Percentiles rank a stretch among this genome's conserved stretches.
Evolutionary conservation across 2,888 invertebrate species (phyloP).

Genomic region (Plebejus melissa): DNA sequence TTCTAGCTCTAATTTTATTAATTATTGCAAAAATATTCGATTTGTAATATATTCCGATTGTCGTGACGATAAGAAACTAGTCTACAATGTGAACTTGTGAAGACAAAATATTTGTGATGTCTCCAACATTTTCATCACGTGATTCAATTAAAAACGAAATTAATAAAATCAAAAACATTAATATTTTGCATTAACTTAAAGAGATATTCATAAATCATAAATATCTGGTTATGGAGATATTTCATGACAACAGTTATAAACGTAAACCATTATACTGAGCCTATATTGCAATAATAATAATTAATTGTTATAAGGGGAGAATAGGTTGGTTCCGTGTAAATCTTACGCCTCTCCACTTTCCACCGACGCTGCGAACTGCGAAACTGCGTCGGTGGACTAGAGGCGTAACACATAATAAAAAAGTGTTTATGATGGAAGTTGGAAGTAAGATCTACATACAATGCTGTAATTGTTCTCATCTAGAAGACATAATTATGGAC

Average conservation of each 20-base stretch:
- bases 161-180: no score
- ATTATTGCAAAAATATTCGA: conserved; percentile 20
- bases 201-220: no score
- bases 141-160: neutral
- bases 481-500: neutral
- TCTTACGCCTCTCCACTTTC: neutral
- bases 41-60: conserved; percentile 10
- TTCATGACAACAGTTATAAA: neutral
- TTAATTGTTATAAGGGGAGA: no score
- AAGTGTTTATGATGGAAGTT: neutral
- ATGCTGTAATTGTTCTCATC: neutral
- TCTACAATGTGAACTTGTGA: neutral
- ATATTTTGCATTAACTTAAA: no score
- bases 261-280: no score
- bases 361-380: no score
- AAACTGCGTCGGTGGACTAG: no score
- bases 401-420: neutral
- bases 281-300: no score
- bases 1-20: neutral
- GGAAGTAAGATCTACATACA: neutral
- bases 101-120: neutral
- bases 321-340: no score
- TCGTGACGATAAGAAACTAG: neutral
- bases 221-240: neutral
- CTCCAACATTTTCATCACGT: neutral